Conservation (phyloP, 2,113 vertebrate genomes). For the Dolichallabes microphthalmus region DNA sequence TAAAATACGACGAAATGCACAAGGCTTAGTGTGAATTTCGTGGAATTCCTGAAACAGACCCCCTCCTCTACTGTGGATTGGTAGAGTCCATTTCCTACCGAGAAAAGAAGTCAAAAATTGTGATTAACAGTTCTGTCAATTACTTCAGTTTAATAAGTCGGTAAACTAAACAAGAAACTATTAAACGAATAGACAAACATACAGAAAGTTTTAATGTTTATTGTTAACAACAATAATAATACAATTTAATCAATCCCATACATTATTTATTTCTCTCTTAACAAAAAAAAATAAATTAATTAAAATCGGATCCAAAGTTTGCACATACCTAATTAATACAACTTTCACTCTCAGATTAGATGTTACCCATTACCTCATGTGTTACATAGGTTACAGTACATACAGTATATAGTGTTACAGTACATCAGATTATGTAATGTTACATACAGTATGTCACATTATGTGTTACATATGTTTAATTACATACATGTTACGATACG, state of each 20-base stretch:
- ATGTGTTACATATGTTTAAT: no score
- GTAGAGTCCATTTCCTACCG: constrained; percentile 71
- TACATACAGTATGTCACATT: no score
- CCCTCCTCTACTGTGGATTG: constrained; percentile 52
- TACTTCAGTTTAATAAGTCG: neutral
- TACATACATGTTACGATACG: neutral
- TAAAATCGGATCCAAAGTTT: neutral
- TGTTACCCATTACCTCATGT: no score
- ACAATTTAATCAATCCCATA: neutral
- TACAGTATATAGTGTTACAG: no score
- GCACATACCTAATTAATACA: neutral
- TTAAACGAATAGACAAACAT: neutral
- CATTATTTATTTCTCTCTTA: neutral
- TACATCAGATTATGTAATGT: neutral
- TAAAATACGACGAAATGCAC: neutral
- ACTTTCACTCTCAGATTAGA: neutral
- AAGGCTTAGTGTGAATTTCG: no score
- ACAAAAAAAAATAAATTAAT: no score
- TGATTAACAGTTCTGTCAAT: constrained; percentile 26
- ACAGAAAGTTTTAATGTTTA: neutral
- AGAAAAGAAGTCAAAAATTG: constrained; percentile 14
- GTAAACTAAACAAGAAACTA: neutral
- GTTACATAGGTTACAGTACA: no score
- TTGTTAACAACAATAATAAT: neutral
- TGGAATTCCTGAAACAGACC: neutral